phyloP scores from a whole-genome alignment of 2,888 invertebrate genomes.

The Diogma glabrata region DNA sequence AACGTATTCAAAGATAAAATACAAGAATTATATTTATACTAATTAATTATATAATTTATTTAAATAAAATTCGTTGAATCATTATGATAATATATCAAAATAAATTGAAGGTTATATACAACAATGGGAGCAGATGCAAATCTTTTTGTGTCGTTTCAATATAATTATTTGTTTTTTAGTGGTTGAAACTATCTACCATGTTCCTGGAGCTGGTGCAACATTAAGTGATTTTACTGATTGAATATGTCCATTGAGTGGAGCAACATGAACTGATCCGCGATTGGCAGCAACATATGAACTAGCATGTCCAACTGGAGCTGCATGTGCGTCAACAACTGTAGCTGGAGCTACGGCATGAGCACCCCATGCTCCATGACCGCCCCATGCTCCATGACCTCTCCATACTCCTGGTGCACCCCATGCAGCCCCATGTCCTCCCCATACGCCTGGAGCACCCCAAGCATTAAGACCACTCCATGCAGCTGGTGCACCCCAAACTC shows the following conservation, averaged over 20 bases:
- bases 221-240: conserved; percentile 6
- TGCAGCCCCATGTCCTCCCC: not conserved
- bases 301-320: conserved; percentile 15
- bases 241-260: conserved; percentile 7
- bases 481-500: conserved; percentile 1
- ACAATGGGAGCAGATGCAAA: too few species aligned
- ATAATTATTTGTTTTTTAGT: too few species aligned
- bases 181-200: too few species aligned
- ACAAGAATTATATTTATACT: too few species aligned
- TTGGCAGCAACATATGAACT: conserved; percentile 20
- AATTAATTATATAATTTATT: too few species aligned
- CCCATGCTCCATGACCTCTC: not conserved
- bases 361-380: not conserved
- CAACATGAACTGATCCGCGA: conserved; percentile 7
- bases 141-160: too few species aligned
- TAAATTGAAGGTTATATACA: too few species aligned
- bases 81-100: too few species aligned
- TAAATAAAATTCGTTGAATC: too few species aligned
- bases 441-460: too few species aligned
- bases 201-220: conserved; percentile 9
- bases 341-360: not conserved
- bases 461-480: too few species aligned
- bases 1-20: too few species aligned
- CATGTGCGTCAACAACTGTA: conserved; percentile 21
- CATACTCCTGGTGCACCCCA: conserved; percentile 12